These are phyloP conservation scores for Anabas testudineus DNA, from an alignment of 2,797 vertebrate genomes.

Conservation along the genomic window DNA sequence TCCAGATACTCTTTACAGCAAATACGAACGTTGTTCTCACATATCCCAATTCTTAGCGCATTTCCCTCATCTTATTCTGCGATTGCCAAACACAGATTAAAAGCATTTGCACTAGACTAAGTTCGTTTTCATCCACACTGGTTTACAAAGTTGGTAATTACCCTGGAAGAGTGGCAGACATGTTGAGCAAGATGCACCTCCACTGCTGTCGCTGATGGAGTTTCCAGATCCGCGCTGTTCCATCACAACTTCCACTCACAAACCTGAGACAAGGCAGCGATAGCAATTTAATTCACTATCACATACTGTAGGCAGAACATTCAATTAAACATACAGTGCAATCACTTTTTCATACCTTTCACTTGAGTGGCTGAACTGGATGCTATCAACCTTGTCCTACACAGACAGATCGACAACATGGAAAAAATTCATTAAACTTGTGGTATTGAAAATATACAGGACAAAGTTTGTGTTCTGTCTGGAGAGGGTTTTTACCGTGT, in stretches of 20 bases:
- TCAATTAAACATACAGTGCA: not conserved
- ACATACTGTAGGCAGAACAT: not conserved
- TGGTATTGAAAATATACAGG: not conserved
- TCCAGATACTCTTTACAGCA: not conserved
- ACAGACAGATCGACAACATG: constrained; percentile 28
- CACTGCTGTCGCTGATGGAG: constrained; percentile 92
- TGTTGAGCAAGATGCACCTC: constrained; percentile 93
- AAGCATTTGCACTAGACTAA: constrained; percentile 1
- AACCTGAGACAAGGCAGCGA: constrained; percentile 83
- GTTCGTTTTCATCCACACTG: not conserved
- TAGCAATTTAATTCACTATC: not conserved
- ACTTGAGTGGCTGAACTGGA: constrained; percentile 94
- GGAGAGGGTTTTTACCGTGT: constrained; percentile 86
- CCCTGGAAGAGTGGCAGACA: constrained; percentile 92
- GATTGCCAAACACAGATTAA: not conserved
- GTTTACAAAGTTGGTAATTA: constrained; percentile 59
- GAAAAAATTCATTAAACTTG: not conserved
- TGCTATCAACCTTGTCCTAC: constrained; percentile 98
- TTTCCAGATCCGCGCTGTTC: constrained; percentile 94
- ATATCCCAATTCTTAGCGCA: no score
- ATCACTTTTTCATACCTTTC: constrained; percentile 87
- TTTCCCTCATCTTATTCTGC: not conserved
- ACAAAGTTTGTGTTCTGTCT: not conserved
- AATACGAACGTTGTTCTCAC: constrained; percentile 7
- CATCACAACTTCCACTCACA: constrained; percentile 97